These are phyloP conservation scores for Nasonovia ribisnigri DNA, from an alignment of 2,888 invertebrate genomes.

Conservation along the genomic window DNA sequence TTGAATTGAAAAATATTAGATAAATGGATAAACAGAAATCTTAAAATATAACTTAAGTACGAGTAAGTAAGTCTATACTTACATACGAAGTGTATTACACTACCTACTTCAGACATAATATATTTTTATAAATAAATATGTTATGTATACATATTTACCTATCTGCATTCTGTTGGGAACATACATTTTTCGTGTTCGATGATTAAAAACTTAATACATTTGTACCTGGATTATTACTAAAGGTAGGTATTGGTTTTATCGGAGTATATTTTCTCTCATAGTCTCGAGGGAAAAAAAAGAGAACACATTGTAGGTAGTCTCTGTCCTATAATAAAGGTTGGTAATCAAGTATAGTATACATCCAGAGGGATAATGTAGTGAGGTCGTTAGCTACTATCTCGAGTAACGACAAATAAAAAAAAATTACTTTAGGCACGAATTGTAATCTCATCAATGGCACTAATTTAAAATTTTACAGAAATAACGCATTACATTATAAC, in stretches of 20 bases:
- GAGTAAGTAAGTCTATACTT: not conserved
- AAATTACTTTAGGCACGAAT: not conserved
- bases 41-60: not conserved
- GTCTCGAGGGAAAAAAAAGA: constrained; percentile 30
- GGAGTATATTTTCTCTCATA: not conserved
- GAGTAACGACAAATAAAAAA: not conserved
- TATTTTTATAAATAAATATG: not conserved
- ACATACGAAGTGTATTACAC: no score
- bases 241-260: not conserved
- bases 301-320: constrained; percentile 11
- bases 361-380: not conserved
- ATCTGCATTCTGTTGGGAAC: not conserved
- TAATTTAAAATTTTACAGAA: not conserved
- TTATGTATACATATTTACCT: not conserved
- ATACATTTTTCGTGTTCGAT: not conserved
- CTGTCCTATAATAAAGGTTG: not conserved
- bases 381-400: not conserved
- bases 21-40: not conserved
- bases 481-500: not conserved
- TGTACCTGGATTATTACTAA: not conserved
- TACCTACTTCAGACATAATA: not conserved
- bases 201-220: not conserved
- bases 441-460: not conserved
- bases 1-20: not conserved
- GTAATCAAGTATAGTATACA: constrained; percentile 14